phyloP scores from a whole-genome alignment of 2,888 invertebrate genomes.

The Siphlonurus alternatus region DNA sequence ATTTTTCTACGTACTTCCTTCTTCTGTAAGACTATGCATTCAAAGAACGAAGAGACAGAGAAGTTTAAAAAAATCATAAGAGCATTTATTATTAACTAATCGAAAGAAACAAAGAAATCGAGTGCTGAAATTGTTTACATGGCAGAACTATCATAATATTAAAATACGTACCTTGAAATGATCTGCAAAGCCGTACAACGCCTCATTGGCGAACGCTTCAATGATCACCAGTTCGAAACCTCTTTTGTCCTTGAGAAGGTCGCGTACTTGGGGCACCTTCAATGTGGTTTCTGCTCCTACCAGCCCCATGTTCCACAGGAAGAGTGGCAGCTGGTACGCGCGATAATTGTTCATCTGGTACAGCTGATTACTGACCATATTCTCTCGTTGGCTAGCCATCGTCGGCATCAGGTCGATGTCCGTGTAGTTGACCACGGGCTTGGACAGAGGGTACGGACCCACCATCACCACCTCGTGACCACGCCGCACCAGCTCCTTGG shows the following conservation, averaged over 20 bases:
- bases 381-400: constrained; percentile 12
- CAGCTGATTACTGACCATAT: constrained; percentile 1
- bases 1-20: too few relatives aligned
- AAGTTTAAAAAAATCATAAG: too few relatives aligned
- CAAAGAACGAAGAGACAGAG: too few relatives aligned
- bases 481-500: constrained; percentile 6
- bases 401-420: constrained; percentile 5
- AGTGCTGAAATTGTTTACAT: too few relatives aligned
- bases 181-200: constrained; percentile 39
- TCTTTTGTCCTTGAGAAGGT: background rate
- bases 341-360: background rate
- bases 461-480: constrained; percentile 11
- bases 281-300: constrained; percentile 6
- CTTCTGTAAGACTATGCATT: too few relatives aligned
- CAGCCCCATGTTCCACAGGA: background rate
- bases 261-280: constrained; percentile 7
- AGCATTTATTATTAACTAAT: too few relatives aligned
- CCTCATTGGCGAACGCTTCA: constrained; percentile 43
- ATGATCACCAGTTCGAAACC: constrained; percentile 28
- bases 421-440: constrained; percentile 5
- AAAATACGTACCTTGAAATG: constrained; percentile 31
- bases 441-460: constrained; percentile 3
- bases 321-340: background rate
- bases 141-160: too few relatives aligned
- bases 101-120: too few relatives aligned